These are phyloP conservation scores for Drosophila obscura DNA, from an alignment of 1,140 invertebrate genomes.

Conservation along the genomic window DNA sequence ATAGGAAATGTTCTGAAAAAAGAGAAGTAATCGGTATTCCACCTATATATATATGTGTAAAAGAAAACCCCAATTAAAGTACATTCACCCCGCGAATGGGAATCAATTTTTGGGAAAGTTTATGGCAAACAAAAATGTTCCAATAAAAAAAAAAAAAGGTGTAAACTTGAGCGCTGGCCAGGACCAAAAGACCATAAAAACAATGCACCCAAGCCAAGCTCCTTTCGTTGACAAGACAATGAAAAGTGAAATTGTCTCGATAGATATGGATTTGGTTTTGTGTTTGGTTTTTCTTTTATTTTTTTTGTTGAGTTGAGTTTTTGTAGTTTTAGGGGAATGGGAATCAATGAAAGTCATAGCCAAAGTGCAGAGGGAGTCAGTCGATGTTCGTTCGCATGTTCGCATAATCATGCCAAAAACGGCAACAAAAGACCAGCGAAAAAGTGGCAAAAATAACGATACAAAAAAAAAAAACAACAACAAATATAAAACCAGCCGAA, in stretches of 20 bases:
- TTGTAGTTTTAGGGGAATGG: constrained; percentile 7
- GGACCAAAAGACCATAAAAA: background rate
- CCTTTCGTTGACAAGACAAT: constrained; percentile 53
- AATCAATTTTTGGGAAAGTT: too few relatives aligned
- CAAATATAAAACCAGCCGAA: constrained; percentile 21
- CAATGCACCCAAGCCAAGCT: background rate
- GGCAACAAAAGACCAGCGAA: constrained; percentile 50
- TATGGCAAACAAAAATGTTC: background rate
- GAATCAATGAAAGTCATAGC: constrained; percentile 66
- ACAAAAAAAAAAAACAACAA: too few relatives aligned
- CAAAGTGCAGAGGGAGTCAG: constrained; percentile 4
- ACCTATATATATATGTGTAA: too few relatives aligned
- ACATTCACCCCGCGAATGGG: too few relatives aligned
- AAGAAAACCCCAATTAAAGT: too few relatives aligned
- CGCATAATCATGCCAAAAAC: constrained; percentile 77
- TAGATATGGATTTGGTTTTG: constrained; percentile 41
- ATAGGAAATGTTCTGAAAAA: constrained; percentile 8
- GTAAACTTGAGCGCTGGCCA: background rate
- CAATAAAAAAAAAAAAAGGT: too few relatives aligned
- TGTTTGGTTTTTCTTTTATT: constrained; percentile 19
- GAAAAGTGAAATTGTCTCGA: constrained; percentile 78
- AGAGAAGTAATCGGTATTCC: too few relatives aligned
- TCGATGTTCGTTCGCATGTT: constrained; percentile 53
- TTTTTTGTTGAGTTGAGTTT: too few relatives aligned
- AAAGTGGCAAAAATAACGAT: background rate